A percentile compares a stretch with the other conserved stretches of the same genome.
These are phyloP conservation scores for Lepilemur ruficaudatus DNA, from an alignment of 2,797 vertebrate species.

Conservation along the genomic window DNA sequence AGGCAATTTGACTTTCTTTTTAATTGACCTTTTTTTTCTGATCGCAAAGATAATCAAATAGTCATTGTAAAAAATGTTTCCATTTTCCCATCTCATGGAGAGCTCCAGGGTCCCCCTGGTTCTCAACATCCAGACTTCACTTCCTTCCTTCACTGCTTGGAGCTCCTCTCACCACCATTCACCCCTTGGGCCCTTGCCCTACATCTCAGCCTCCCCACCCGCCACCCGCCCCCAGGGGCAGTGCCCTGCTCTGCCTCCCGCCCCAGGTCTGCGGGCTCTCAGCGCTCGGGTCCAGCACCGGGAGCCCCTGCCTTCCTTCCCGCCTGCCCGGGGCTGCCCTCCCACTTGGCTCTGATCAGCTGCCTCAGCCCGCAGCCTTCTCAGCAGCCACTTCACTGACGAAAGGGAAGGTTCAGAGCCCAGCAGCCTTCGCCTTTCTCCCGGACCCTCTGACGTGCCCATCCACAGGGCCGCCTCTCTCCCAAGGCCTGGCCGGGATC, in stretches of 20 bases:
- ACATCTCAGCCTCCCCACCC: neutral
- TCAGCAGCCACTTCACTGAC: neutral
- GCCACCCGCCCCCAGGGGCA: neutral
- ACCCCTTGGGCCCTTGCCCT: neutral
- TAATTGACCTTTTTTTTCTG: neutral
- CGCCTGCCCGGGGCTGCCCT: too few species aligned
- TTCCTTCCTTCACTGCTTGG: neutral
- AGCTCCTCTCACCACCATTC: too few species aligned
- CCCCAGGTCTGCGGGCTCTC: neutral
- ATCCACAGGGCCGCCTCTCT: neutral
- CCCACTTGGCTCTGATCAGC: neutral
- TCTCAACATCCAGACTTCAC: neutral
- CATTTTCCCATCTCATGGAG: neutral
- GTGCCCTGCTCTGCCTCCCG: too few species aligned
- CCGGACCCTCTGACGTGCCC: neutral
- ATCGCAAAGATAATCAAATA: neutral
- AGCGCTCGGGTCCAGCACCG: rapidly evolving
- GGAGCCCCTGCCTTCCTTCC: neutral
- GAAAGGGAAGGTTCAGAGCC: neutral
- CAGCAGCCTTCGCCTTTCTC: rapidly evolving
- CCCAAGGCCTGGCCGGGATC: neutral
- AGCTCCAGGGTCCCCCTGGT: neutral
- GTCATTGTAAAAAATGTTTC: neutral
- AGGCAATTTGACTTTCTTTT: neutral
- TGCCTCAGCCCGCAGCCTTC: neutral